These are phyloP conservation scores for Saiga tatarica DNA, from an alignment of 2,113 vertebrate species.

Conservation along the genomic window DNA sequence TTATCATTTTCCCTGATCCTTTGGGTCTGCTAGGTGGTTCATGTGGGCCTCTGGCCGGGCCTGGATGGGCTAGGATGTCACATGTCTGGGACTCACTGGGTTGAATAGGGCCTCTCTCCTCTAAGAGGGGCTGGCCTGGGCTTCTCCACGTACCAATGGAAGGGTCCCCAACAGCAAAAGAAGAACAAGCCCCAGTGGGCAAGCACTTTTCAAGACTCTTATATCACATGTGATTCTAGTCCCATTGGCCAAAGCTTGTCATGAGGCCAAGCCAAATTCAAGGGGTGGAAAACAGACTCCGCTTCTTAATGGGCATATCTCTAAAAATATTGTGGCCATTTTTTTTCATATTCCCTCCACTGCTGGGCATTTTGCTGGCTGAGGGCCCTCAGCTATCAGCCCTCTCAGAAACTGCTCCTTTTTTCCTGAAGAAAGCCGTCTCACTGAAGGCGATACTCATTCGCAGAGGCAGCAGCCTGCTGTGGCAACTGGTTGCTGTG, in stretches of 20 bases:
- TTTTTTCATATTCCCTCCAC: neutral
- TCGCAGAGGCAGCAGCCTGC: neutral
- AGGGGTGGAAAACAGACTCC: neutral
- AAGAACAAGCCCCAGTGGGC: neutral
- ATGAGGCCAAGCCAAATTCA: neutral
- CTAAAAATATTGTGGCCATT: neutral
- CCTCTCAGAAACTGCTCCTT: neutral
- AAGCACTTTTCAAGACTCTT: neutral
- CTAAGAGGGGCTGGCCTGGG: neutral
- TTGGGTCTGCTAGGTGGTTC: neutral
- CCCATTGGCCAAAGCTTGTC: neutral
- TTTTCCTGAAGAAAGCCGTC: neutral
- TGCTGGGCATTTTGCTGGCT: neutral
- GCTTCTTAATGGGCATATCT: neutral
- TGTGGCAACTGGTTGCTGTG: neutral
- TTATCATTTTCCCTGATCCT: neutral
- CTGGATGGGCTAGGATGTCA: neutral
- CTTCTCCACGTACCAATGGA: neutral
- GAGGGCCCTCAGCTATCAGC: neutral
- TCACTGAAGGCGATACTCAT: neutral
- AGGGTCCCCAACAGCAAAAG: neutral
- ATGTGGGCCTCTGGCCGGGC: neutral
- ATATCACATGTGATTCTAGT: fast-evolving
- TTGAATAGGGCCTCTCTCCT: neutral
- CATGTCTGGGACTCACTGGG: neutral